Evolutionary conservation across 2,888 invertebrate species (phyloP), one percentile per base, ranked within the genome.

Genomic region (Augiades crinisus): DNA sequence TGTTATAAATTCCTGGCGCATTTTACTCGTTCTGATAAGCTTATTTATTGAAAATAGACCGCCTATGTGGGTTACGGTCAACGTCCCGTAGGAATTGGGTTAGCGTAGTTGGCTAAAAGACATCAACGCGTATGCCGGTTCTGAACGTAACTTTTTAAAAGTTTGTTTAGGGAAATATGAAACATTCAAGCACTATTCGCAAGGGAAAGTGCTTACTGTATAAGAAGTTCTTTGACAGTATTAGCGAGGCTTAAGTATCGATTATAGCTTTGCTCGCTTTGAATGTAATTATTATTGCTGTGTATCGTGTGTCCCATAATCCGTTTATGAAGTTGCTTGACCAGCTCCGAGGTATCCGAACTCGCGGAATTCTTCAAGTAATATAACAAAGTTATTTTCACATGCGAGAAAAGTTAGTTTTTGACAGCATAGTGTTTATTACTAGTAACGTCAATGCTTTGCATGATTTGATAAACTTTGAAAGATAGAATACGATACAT

Each of bases 11-110:
- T 17, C 40, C 36, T 14, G n/a, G 45, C 16, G 27, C 17, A 14
- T 34, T 10, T 41, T 12, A 22, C 41, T 12, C 16, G 12, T 30
- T 10, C 19, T 50, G 52, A 52, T 55, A 47, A 55, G 50, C 60
- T 64, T 65, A n/a, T 61, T 59, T 63, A 65, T 62, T 60, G 57
- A 63, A 67, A 65, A 62, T 64, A 63, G 63, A 64, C 63, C 59
- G 53, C 7, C n/a, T 49, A 70, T 65, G 53, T 68, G 61, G 71
- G 71, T 73, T 75, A 75, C 67, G 67, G 67, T 66, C 69, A 68
- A 63, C 63, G 68, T 56, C 62, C 67, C 59, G 50, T 45, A 53
- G 55, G 56, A 57, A 53, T 57, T 54, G 58, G 70, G 69, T 70
- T 71, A 67, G 66, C 55, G 41, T 36, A 36, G 43, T 60, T 61